Evolutionary conservation across 2,113 vertebrate species (phyloP), one percentile per base, ranked within the genome.

Genomic region (Sorex araneus): DNA sequence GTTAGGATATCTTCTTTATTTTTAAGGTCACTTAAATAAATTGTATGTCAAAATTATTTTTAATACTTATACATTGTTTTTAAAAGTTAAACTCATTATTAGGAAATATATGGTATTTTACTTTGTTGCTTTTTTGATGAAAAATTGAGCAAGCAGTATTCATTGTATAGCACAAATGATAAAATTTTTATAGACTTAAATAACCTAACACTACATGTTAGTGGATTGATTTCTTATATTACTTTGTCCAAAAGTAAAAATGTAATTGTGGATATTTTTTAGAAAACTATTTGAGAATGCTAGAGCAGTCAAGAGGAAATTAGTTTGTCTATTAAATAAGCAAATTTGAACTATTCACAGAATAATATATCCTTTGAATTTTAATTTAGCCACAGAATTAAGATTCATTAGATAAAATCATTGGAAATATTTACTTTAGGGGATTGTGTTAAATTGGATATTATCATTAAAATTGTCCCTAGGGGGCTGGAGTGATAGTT

Each of bases 371-470:
- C 25, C 90, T 60, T 78, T 70, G 70, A 73, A 73, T 86, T 69
- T 6, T 70, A 15, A 67, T 43, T 83, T 84, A 25, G 47, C 63
- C n/a, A 84, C 54, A 71, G 64, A 85, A 91, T 77, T 93, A 77
- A 94, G 90, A 90, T 40, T 66, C 54, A 63, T 8, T 84, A 90
- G 8, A 81, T 94, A 87, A 90, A 91, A 92, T 79, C 79, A 90
- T n/a, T 73, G 28, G 30, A 54, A 93, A 78, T 40, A 54, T 83
- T 40, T 19, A 82, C 32, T 90, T 93, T 83, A 66, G 54, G 8
- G 36, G 27, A 83, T 80, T 85, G 28, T 89, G 34, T 3, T 85
- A 0, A 84, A 81, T 84, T 84, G 80, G 80, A 76, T 93, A 8
- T 73, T 92, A 84, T 32, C 64, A 25, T 28, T 66, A 64, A 63